These are phyloP conservation scores for Atherinosoma microstoma DNA, from an alignment of 2,797 vertebrate species.

Conservation along the genomic window DNA sequence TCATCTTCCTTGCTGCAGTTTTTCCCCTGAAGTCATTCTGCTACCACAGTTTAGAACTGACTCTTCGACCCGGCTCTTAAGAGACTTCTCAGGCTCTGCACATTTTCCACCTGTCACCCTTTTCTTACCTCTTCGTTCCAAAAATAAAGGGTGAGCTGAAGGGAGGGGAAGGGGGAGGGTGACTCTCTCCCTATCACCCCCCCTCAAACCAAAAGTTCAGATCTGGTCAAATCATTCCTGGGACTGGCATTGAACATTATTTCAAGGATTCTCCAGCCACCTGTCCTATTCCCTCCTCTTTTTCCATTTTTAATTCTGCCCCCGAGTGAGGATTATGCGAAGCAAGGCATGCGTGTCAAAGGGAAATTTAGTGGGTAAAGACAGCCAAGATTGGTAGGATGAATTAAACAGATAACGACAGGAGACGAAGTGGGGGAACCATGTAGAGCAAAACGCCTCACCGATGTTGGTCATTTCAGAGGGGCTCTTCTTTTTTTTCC, in stretches of 20 bases:
- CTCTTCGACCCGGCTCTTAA: slow-evolving; percentile 68
- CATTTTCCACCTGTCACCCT: slow-evolving; percentile 78
- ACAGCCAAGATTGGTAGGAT: slow-evolving; percentile 88
- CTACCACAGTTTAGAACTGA: slow-evolving; percentile 74
- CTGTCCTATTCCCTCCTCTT: slow-evolving; percentile 82
- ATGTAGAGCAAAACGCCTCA: slow-evolving; percentile 85
- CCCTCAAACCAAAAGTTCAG: slow-evolving; percentile 57
- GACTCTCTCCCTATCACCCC: slow-evolving; percentile 61
- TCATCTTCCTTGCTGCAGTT: slow-evolving; percentile 69
- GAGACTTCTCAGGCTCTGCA: slow-evolving; percentile 66
- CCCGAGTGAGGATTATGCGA: slow-evolving; percentile 88
- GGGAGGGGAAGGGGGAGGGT: background rate
- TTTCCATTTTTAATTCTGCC: slow-evolving; percentile 87
- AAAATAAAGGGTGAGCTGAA: slow-evolving; percentile 58
- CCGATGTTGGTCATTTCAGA: slow-evolving; percentile 87
- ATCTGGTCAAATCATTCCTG: slow-evolving; percentile 83
- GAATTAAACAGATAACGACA: slow-evolving; percentile 89
- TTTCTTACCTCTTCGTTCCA: slow-evolving; percentile 69
- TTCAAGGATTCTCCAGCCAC: slow-evolving; percentile 87
- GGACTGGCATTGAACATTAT: slow-evolving; percentile 83
- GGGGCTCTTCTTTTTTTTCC: slow-evolving; percentile 65
- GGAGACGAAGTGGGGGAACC: slow-evolving; percentile 80
- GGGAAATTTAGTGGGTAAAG: slow-evolving; percentile 90
- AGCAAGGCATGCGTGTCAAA: slow-evolving; percentile 90
- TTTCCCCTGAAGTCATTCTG: slow-evolving; percentile 71